Conservation (phyloP, 64 coral and sea anemone genomes). For the Actinia equina region DNA sequence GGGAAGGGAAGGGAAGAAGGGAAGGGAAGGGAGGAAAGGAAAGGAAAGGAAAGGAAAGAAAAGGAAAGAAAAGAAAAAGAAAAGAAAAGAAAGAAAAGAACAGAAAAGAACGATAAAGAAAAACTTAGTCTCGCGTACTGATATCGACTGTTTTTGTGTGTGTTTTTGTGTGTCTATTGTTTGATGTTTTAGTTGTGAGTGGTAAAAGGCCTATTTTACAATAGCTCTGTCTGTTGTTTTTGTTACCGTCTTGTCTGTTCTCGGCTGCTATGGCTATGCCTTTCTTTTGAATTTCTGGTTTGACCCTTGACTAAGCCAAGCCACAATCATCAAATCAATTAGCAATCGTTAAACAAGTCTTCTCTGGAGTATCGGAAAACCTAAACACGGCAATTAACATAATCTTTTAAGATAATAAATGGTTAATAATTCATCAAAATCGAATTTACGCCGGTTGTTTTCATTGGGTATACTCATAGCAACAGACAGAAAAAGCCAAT, state of each 20-base stretch:
- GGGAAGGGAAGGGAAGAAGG: no score
- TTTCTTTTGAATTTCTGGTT: constrained; percentile 1
- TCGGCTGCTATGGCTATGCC: neutral
- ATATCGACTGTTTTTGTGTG: no score
- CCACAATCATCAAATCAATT: neutral
- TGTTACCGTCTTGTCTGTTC: neutral
- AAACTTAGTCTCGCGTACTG: no score
- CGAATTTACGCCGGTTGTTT: neutral
- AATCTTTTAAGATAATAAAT: neutral
- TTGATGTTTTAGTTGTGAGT: neutral
- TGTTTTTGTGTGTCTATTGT: no score
- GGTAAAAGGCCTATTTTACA: neutral
- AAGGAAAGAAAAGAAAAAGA: no score
- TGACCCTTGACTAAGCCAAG: neutral
- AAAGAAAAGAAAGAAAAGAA: no score
- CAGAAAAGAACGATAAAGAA: no score
- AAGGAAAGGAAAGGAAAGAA: no score
- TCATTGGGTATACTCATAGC: neutral
- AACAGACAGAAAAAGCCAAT: neutral
- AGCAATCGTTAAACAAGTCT: constrained; percentile 1
- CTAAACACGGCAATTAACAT: neutral
- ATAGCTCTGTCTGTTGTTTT: neutral
- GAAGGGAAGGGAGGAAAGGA: no score
- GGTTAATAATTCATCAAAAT: constrained; percentile 10
- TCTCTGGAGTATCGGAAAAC: neutral